Conservation (phyloP, 2,113 vertebrate genomes). For the Morone chrysops region DNA sequence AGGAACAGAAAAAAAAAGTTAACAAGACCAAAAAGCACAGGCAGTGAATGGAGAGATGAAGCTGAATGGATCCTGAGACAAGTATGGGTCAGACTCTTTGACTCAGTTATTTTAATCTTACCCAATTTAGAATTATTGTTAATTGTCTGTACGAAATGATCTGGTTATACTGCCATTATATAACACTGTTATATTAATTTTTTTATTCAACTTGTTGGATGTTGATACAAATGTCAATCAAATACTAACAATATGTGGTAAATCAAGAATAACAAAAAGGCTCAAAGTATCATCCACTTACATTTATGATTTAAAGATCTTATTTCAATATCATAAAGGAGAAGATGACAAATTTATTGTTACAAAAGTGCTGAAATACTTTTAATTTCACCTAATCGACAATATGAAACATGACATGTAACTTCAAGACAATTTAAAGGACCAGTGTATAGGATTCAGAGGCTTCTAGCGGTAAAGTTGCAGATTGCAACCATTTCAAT, state of each 20-base stretch:
- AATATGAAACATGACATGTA: neutral
- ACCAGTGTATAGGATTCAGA: too few relatives aligned
- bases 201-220: neutral
- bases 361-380: neutral
- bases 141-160: neutral
- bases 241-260: neutral
- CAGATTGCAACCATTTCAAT: too few relatives aligned
- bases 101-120: neutral
- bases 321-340: neutral
- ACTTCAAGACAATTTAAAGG: neutral
- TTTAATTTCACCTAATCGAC: neutral
- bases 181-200: too few relatives aligned
- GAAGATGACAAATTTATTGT: neutral
- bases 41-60: slow-evolving; percentile 4
- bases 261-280: neutral
- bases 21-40: slow-evolving; percentile 7
- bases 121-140: neutral
- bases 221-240: neutral
- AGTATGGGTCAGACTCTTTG: neutral
- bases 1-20: neutral
- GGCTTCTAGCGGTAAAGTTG: too few relatives aligned
- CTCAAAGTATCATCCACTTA: neutral
- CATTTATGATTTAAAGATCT: neutral
- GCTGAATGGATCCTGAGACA: slow-evolving; percentile 1
- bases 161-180: too few relatives aligned